Conservation (phyloP, 2,888 invertebrate species). For the Drosophila recens region DNA sequence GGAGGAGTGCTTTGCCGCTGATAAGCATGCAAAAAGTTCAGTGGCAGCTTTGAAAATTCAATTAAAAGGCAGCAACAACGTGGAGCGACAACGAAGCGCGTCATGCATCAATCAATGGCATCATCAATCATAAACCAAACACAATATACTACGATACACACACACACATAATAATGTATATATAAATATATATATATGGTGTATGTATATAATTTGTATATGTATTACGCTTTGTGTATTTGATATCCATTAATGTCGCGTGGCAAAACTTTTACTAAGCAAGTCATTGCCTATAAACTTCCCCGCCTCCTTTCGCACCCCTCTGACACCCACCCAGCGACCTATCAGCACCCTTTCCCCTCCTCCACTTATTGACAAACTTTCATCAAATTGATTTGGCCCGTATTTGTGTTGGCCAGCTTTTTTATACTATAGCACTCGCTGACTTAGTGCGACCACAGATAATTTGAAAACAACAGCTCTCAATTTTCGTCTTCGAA, state of each 20-base stretch:
- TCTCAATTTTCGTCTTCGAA: neutral
- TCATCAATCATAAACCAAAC: slow-evolving; percentile 73
- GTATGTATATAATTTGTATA: slow-evolving; percentile 8
- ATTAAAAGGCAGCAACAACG: slow-evolving; percentile 71
- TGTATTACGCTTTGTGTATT: slow-evolving; percentile 9
- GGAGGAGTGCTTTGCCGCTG: slow-evolving; percentile 52
- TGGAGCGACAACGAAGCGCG: slow-evolving; percentile 59
- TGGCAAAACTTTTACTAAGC: slow-evolving; percentile 57
- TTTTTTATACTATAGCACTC: neutral
- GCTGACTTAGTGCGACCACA: slow-evolving; percentile 1
- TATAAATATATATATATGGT: slow-evolving; percentile 1
- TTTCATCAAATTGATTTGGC: slow-evolving; percentile 48
- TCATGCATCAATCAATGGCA: slow-evolving; percentile 78
- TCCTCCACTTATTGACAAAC: neutral
- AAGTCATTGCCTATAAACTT: slow-evolving; percentile 41
- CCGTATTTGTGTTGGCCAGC: slow-evolving; percentile 7
- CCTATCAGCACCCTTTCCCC: neutral
- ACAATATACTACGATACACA: slow-evolving; percentile 23
- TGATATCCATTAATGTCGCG: slow-evolving; percentile 59
- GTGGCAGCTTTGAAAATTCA: slow-evolving; percentile 70
- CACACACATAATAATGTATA: slow-evolving; percentile 13
- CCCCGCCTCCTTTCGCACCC: neutral
- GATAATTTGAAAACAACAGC: neutral
- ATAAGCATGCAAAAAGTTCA: slow-evolving; percentile 74
- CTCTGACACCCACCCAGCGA: neutral